A percentile compares a stretch with the other conserved stretches of the same genome.
These are phyloP conservation scores for Hylaea fasciaria DNA, from an alignment of 2,888 invertebrate genomes.

Conservation along the genomic window DNA sequence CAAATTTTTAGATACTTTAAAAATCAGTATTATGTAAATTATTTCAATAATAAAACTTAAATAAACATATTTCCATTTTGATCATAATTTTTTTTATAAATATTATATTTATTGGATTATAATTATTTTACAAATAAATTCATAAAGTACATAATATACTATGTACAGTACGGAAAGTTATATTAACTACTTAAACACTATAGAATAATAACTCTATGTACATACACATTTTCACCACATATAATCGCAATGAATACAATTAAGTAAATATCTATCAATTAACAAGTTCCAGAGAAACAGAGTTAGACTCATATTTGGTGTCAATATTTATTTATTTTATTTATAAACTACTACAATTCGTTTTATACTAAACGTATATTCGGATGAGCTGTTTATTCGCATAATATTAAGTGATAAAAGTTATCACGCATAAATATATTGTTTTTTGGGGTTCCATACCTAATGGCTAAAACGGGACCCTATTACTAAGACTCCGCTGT, in stretches of 20 bases:
- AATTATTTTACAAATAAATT: background rate
- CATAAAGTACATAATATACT: background rate
- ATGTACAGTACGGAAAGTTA: background rate
- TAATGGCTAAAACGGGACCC: too few species aligned
- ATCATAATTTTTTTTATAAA: background rate
- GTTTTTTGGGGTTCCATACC: too few species aligned
- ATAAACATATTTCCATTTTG: too few species aligned
- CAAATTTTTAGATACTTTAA: too few species aligned
- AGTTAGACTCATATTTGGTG: slow-evolving; percentile 44
- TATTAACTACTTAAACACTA: background rate
- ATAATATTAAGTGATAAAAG: too few species aligned
- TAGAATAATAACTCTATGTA: slow-evolving; percentile 7
- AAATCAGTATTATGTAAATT: too few species aligned
- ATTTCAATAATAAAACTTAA: too few species aligned
- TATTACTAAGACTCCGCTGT: too few species aligned
- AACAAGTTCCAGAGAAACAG: slow-evolving; percentile 33
- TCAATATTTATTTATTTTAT: slow-evolving; percentile 32
- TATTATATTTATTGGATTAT: background rate
- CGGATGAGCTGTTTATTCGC: too few species aligned
- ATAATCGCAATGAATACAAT: slow-evolving; percentile 32
- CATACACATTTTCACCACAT: slow-evolving; percentile 19
- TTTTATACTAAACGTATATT: too few species aligned
- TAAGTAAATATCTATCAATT: slow-evolving; percentile 24
- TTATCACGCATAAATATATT: too few species aligned
- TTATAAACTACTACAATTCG: slow-evolving; percentile 22